Percentiles rank a stretch among this genome's conserved stretches.
phyloP scores from a whole-genome alignment of 2,113 vertebrate species.

The Neotragus pygmaeus region DNA sequence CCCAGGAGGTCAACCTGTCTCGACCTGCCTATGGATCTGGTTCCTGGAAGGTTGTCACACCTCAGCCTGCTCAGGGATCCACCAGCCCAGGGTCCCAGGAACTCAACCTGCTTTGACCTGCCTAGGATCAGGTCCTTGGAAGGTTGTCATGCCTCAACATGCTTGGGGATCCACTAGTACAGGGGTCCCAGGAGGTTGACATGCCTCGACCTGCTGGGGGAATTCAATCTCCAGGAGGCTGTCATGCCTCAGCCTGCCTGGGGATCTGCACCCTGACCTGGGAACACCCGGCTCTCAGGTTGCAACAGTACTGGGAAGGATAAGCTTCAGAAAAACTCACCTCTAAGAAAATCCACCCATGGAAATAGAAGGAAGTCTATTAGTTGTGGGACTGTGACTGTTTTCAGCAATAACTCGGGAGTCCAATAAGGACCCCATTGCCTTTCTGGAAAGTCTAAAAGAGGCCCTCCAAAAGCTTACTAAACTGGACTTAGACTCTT shows the following conservation, averaged over 20 bases:
- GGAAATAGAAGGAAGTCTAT: neutral
- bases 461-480: neutral
- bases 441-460: neutral
- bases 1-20: neutral
- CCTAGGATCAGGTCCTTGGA: neutral
- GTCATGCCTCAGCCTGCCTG: neutral
- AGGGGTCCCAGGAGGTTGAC: neutral
- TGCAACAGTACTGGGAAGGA: neutral
- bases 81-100: neutral
- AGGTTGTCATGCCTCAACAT: neutral
- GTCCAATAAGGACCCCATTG: neutral
- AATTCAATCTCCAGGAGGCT: neutral
- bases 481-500: neutral
- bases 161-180: neutral
- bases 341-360: neutral
- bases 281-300: neutral
- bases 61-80: neutral
- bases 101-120: neutral
- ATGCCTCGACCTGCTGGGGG: neutral
- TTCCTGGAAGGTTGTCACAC: neutral
- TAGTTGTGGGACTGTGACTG: neutral
- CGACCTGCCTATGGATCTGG: neutral
- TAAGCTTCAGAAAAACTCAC: neutral
- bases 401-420: neutral
- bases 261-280: neutral